Conservation (phyloP, 1,140 invertebrate species). For the Pristionchus pacificus region DNA sequence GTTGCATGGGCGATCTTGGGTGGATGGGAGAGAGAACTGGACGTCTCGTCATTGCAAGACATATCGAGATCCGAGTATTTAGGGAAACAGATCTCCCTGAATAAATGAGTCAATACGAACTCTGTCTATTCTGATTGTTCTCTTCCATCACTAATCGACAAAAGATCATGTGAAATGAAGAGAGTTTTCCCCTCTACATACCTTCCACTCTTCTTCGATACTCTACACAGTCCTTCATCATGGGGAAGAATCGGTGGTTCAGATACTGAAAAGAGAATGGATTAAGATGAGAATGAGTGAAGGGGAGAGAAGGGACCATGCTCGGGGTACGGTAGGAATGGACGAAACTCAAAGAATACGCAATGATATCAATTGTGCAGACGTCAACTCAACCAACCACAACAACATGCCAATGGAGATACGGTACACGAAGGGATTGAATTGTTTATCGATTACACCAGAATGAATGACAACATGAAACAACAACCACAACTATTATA, state of each 20-base stretch:
- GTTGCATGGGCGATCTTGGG: background rate
- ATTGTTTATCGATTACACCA: constrained; percentile 7
- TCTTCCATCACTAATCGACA: background rate
- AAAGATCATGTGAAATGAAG: constrained; percentile 6
- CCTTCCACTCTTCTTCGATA: constrained; percentile 38
- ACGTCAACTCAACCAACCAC: constrained; percentile 5
- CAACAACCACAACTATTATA: too few relatives aligned
- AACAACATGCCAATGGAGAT: constrained; percentile 19
- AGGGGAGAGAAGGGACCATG: too few relatives aligned
- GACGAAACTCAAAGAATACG: constrained; percentile 13
- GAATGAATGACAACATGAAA: constrained; percentile 10
- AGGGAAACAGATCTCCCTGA: background rate
- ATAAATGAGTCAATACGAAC: background rate
- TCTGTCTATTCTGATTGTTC: background rate
- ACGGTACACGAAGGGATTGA: constrained; percentile 2
- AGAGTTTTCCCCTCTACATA: constrained; percentile 31
- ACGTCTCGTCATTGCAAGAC: background rate
- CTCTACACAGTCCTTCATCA: constrained; percentile 44
- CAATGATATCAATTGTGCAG: constrained; percentile 11
- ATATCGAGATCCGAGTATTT: constrained; percentile 7
- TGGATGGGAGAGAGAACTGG: background rate
- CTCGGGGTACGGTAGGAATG: too few relatives aligned
- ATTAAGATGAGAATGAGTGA: too few relatives aligned
- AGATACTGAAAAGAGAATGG: constrained; percentile 50
- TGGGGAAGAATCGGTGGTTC: constrained; percentile 53